Evolutionary conservation across 2,797 vertebrate species (phyloP), one percentile per base, ranked within the genome.

Genomic region (Epinephelus coioides): DNA sequence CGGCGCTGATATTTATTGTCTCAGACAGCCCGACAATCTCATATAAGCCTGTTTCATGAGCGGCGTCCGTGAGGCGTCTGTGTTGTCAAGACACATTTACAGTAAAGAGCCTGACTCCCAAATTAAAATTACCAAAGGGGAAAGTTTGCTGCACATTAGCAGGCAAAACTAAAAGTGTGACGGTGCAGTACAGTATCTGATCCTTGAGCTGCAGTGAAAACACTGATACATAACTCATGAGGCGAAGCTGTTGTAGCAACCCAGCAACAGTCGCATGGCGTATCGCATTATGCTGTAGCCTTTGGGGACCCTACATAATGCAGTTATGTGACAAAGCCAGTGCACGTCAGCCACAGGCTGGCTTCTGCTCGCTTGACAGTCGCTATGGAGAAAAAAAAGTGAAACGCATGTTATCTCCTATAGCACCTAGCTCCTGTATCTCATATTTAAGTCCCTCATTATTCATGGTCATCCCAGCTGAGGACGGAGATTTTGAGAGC

Each of bases 261-360:
- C 73, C 57, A 27, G 84, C 87, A 84, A 85, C 84, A 80, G 87
- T 73, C 30, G 64, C 30, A 1, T 64, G 68, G 76, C 53, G 63
- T 75, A 84, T 91, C 83, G 40, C 87, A 92, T 93, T 91, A 93
- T 92, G 89, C 89, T 43, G 72, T 88, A 76, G 91, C 91, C 90
- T 89, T 79, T 78, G 88, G 92, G 91, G 86, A 90, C 79, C 69
- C 89, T 91, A 81, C 91, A 92, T 92, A 92, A 92, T 92, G 89
- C 86, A 91, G 91, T 91, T 88, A 88, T 89, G 90, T 93, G 91
- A 93, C 92, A 93, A 84, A 88, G 89, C 88, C 50, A 79, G 88
- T 89, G 86, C 85, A 70, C 78, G 25, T 94, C 91, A 93, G 87
- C 90, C 89, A 91, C 75, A 54, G 90, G 91, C 91, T 54, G 54